Base-by-base conservation (phyloP, 2,888 invertebrate genomes). In the Odontocolon sp. region DNA sequence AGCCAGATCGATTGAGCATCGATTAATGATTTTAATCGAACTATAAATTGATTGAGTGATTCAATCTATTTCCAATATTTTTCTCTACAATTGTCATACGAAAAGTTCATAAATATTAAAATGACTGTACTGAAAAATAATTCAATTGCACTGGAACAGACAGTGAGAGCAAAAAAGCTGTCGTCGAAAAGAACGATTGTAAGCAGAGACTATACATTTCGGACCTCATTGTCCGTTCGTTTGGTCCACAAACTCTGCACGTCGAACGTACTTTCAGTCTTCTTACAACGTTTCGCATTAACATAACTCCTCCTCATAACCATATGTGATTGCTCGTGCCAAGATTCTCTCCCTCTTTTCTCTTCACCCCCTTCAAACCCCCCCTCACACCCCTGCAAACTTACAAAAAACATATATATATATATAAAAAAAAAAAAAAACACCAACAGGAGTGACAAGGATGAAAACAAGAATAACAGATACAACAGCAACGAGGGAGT, bases 271-370 rank as follows among this genome's bases (percentile, higher is more conserved):
- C 23, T 23, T 18, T 40, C 40, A 54, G 11, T 71, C 31, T 31
- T 54, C 52, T 33, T 61, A 61, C 57, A 36, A 23, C 31, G 59
- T 61, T 64, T 66, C 40, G 61, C 61, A 82, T 81, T 78, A 80
- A 73, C 78, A 73, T 77, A 79, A 79, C 71, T 79, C 69, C 66
- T 77, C 54, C 71, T 78, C 73, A 78, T 79, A 81, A 79, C 68
- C 74, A 77, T 71, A 72, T 71, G 74, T 74, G 79, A 77, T 79
- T 79, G 63, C 54, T 52, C 42, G 71, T 71, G 18, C 33, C 67
- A 50, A 31, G 67, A 33, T 28, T 14, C 21, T 69, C 45, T 42
- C 42, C 6, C 57, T 4, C 45, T 64, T 54, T 69, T 45, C 42
- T 36, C 59, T 56, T 36, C 16, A 8, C 3, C 14, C 16, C n/a